Conservation (phyloP, 1,140 invertebrate genomes). For the Drosophila funebris region DNA sequence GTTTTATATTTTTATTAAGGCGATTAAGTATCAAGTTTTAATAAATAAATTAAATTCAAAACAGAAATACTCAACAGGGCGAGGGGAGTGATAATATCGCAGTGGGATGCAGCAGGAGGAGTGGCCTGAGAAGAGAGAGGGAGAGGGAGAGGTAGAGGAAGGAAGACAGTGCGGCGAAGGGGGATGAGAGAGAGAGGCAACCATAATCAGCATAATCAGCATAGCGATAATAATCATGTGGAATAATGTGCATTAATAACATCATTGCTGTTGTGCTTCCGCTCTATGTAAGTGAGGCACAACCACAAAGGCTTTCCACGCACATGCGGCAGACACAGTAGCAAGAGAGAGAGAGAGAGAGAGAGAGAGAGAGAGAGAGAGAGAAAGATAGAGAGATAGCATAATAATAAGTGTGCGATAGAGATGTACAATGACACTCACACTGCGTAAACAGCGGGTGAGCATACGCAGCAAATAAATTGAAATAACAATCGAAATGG, state of each 20-base stretch:
- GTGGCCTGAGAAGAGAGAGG: neutral
- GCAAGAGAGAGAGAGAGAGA: neutral
- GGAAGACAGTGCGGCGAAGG: neutral
- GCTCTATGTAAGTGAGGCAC: conserved; percentile 21
- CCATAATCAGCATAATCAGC: conserved; percentile 49
- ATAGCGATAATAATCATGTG: conserved; percentile 31
- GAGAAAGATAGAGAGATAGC: neutral
- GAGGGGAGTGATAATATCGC: neutral
- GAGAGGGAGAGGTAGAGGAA: no score
- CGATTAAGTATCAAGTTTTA: conserved; percentile 13
- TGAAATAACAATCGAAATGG: conserved; percentile 32
- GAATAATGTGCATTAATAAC: conserved; percentile 42
- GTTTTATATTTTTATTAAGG: neutral
- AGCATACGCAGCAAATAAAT: conserved; percentile 24
- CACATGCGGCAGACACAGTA: neutral
- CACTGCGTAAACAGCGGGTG: neutral
- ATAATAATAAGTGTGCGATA: conserved; percentile 1
- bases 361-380: neutral
- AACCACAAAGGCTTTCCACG: neutral
- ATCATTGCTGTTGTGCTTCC: conserved; percentile 29
- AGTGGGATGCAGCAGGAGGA: neutral
- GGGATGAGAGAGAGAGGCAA: neutral
- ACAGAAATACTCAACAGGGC: conserved; percentile 10
- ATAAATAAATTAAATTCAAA: conserved; percentile 16
- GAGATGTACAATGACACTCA: neutral